Percentiles rank a stretch among this genome's conserved stretches.
These are phyloP conservation scores for Arvicanthis niloticus DNA, from an alignment of 2,113 vertebrate species.

Conservation along the genomic window DNA sequence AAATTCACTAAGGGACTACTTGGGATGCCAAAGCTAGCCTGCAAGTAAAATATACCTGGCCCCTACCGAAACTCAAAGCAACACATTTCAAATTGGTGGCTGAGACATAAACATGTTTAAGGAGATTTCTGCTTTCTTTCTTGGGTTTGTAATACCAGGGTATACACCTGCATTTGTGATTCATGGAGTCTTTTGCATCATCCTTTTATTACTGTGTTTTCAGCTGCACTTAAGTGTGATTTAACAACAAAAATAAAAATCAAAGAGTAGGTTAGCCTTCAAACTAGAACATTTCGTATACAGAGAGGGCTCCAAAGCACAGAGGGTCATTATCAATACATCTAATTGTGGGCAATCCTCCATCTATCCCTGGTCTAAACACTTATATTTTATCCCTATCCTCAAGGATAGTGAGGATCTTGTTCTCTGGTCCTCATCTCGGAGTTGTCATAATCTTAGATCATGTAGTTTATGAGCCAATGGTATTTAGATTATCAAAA, in stretches of 20 bases:
- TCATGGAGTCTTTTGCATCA: not conserved
- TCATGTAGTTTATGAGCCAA: not conserved
- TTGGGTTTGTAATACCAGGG: not conserved
- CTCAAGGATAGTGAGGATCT: not conserved
- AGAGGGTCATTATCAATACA: not conserved
- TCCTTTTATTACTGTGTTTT: not conserved
- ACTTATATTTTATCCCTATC: not conserved
- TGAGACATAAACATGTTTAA: not conserved
- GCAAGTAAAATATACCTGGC: not conserved
- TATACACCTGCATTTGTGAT: not conserved
- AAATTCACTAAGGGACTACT: conserved; percentile 20
- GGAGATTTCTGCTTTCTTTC: not conserved
- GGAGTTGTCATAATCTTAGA: not conserved
- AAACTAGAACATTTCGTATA: not conserved
- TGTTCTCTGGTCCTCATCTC: not conserved
- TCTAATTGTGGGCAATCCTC: not conserved
- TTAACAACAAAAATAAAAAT: not conserved
- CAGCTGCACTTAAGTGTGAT: conserved; percentile 5
- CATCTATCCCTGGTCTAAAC: not conserved
- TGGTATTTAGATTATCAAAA: not conserved
- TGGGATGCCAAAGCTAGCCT: not conserved
- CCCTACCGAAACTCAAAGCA: not conserved
- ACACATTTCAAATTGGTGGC: not conserved
- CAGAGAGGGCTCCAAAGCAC: not conserved
- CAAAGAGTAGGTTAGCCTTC: not conserved